Evolutionary conservation across 2,888 invertebrate species (phyloP), one percentile per base, ranked within the genome.

Genomic region (Clanis bilineata): DNA sequence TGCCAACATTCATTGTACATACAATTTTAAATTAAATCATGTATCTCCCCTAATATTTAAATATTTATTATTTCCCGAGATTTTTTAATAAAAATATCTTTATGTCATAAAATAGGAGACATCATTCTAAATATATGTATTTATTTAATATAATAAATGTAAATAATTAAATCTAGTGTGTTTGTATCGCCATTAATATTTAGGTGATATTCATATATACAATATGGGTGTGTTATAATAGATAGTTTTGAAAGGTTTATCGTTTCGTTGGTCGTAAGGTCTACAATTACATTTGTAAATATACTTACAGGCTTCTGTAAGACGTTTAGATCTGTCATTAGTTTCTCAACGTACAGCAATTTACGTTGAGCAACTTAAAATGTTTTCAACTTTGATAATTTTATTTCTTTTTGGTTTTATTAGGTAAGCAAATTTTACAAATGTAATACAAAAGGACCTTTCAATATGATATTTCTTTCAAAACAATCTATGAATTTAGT

Each of bases 71-170:
- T 56, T 55, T 56, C 38, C 55, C 38, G 39, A 41, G 18, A 56
- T 38, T 23, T 54, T 55, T 38, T 6, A 23, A 55, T n/a, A 38
- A 10, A 64, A 57, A 58, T 60, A 57, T 57, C 59, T 62, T 56
- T 56, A 39, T 22, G 12, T 23, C 38, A 38, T 56, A 56, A 21
- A 3, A 56, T 59, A 60, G 28, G 38, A 56, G 39, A 21, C 36
- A 36, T 55, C 36, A 56, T 56, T 39, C 51, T 59, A 51, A 58
- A 39, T 58, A 25, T 56, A 15, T 38, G 41, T 56, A 56, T 22
- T 56, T 56, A 56, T 56, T 36, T 55, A 32, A 10, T 55, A 55
- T 22, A 38, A 18, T 10, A 3, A 41, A 56, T 56, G 56, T 56
- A 56, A 39, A 39, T 56, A 56, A 58, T 36, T 58, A 32, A 47